A percentile compares a stretch with the other conserved stretches of the same genome.
phyloP scores from a whole-genome alignment of 2,113 vertebrate species.

The Chauna torquata region DNA sequence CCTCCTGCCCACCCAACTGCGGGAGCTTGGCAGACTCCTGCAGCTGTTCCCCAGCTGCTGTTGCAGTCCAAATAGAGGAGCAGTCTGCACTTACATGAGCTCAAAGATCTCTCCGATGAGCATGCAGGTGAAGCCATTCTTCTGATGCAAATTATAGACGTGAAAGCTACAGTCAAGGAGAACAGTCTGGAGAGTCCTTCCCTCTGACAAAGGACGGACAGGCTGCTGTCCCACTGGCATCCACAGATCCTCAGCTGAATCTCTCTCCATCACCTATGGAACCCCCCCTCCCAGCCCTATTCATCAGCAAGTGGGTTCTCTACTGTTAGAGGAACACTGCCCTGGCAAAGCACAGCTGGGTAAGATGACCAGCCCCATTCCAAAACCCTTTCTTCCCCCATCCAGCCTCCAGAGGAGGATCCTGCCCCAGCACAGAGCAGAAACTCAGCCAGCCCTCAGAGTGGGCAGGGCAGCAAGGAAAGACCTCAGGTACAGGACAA shows the following conservation, averaged over 20 bases:
- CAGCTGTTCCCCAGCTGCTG: background rate
- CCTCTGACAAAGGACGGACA: background rate
- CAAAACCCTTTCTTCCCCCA: background rate
- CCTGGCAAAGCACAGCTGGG: background rate
- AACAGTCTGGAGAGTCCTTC: background rate
- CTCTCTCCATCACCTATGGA: background rate
- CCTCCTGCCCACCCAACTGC: background rate
- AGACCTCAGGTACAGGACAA: background rate
- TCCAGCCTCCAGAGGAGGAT: background rate
- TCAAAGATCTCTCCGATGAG: slow-evolving; percentile 96
- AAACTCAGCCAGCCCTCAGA: background rate
- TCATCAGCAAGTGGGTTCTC: background rate
- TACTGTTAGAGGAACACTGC: background rate
- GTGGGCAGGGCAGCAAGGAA: background rate
- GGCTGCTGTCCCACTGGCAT: background rate
- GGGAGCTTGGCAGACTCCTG: background rate
- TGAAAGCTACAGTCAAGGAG: slow-evolving; percentile 73
- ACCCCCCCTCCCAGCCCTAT: background rate
- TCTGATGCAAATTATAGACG: slow-evolving; percentile 98
- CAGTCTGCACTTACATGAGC: slow-evolving; percentile 85
- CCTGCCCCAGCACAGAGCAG: background rate
- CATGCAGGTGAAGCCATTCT: slow-evolving; percentile 99
- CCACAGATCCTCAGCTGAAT: background rate
- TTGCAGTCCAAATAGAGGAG: background rate
- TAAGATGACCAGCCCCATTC: background rate